Conservation (phyloP, 2,113 vertebrate genomes). For the Melanerpes aurifrons region DNA sequence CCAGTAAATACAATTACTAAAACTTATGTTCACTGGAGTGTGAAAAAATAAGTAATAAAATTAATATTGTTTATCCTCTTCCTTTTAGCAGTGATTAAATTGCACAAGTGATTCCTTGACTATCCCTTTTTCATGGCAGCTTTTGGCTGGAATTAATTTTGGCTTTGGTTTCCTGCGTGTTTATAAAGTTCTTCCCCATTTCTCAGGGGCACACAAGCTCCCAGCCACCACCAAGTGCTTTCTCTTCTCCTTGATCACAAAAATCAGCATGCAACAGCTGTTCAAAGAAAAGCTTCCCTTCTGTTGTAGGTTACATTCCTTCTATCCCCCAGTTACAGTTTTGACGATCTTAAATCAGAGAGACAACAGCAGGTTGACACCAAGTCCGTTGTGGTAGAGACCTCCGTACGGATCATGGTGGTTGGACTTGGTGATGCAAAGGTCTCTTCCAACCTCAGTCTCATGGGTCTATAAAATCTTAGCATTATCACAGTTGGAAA, state of each 20-base stretch:
- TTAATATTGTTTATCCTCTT: constrained; percentile 77
- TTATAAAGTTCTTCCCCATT: background rate
- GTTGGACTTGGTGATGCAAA: too few relatives aligned
- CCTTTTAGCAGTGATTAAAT: constrained; percentile 72
- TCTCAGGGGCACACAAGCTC: background rate
- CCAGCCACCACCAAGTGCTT: background rate
- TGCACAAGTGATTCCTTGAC: constrained; percentile 16
- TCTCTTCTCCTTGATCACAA: background rate
- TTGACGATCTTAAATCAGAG: background rate
- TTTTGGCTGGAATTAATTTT: constrained; percentile 4
- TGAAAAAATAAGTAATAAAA: constrained; percentile 67
- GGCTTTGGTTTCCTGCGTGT: background rate
- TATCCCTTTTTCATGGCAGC: constrained; percentile 6
- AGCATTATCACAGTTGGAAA: too few relatives aligned
- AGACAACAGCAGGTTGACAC: too few relatives aligned
- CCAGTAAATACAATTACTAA: constrained; percentile 81
- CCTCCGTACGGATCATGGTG: too few relatives aligned
- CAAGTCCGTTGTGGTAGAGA: too few relatives aligned
- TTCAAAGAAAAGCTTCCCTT: background rate
- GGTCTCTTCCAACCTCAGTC: too few relatives aligned
- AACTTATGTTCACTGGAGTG: constrained; percentile 69
- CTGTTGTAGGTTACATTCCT: background rate
- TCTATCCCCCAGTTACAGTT: background rate
- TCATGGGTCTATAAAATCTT: too few relatives aligned
- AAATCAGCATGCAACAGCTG: too few relatives aligned